Percentiles rank a stretch among this genome's conserved stretches.
Evolutionary conservation across 2,113 vertebrate genomes (phyloP).

Genomic region (Colaptes auratus): DNA sequence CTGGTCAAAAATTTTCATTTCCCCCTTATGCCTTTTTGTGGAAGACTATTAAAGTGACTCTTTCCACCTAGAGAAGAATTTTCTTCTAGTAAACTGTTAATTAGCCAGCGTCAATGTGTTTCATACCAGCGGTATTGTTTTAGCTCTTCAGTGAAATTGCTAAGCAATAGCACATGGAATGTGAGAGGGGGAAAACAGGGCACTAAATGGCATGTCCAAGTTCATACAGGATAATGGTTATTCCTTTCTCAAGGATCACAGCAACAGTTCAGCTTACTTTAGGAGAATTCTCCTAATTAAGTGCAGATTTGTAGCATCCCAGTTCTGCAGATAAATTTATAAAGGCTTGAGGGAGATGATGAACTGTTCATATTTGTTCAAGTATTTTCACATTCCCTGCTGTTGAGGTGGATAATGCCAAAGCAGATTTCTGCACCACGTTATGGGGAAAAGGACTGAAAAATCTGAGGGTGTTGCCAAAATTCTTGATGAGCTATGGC

Average conservation of each 20-base stretch:
- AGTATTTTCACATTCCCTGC: background rate
- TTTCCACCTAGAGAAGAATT: background rate
- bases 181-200: background rate
- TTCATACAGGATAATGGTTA: background rate
- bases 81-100: background rate
- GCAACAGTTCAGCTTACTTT: background rate
- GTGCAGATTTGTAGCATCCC: background rate
- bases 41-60: background rate
- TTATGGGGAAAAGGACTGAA: background rate
- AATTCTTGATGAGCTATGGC: background rate
- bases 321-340: background rate
- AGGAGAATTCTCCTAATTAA: background rate
- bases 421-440: background rate
- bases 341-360: background rate
- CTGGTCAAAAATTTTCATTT: background rate
- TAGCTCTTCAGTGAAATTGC: background rate
- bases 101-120: background rate
- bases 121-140: background rate
- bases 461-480: background rate
- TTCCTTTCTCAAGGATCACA: background rate
- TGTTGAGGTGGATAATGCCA: background rate
- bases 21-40: background rate
- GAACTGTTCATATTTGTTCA: background rate
- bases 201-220: rapidly evolving
- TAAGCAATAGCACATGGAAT: background rate